Percentiles rank a stretch among this genome's conserved stretches.
Conservation (phyloP, 2,888 invertebrate species). For the Adelognathus sp. region DNA sequence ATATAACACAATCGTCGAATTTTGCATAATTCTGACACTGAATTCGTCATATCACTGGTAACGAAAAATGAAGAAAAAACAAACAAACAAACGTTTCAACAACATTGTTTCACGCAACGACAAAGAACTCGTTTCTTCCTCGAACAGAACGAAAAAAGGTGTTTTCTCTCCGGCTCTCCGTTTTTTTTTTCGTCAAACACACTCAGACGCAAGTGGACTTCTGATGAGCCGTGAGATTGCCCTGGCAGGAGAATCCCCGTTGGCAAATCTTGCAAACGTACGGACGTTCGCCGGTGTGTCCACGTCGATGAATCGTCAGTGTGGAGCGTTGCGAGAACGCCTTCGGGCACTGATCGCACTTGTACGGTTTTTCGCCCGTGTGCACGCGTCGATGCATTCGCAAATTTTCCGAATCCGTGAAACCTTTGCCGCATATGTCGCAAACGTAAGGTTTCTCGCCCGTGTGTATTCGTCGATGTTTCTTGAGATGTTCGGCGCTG, state of each 20-base stretch:
- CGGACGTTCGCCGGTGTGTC: conserved; percentile 81
- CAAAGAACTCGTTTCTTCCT: neutral
- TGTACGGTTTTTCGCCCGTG: conserved; percentile 82
- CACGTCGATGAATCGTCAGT: conserved; percentile 82
- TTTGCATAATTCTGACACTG: no score
- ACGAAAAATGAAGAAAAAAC: no score
- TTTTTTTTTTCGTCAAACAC: neutral
- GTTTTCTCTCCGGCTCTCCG: neutral
- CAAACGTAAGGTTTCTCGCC: conserved; percentile 83
- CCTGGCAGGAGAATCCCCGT: conserved; percentile 81
- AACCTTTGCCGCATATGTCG: conserved; percentile 81
- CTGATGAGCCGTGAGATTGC: conserved; percentile 80
- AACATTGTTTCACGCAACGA: neutral
- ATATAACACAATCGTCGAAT: no score
- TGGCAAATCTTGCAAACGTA: conserved; percentile 81
- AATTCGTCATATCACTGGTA: no score
- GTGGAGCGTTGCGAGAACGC: conserved; percentile 83
- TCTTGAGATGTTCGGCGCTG: conserved; percentile 81
- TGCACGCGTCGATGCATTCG: conserved; percentile 81
- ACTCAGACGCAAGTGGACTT: conserved; percentile 77
- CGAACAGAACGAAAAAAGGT: neutral
- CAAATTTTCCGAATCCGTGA: conserved; percentile 81
- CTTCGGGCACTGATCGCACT: conserved; percentile 82
- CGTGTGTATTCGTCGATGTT: conserved; percentile 82
- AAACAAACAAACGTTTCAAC: no score